phyloP scores from a whole-genome alignment of 1,140 invertebrate species.

The Heliconius melpomene region DNA sequence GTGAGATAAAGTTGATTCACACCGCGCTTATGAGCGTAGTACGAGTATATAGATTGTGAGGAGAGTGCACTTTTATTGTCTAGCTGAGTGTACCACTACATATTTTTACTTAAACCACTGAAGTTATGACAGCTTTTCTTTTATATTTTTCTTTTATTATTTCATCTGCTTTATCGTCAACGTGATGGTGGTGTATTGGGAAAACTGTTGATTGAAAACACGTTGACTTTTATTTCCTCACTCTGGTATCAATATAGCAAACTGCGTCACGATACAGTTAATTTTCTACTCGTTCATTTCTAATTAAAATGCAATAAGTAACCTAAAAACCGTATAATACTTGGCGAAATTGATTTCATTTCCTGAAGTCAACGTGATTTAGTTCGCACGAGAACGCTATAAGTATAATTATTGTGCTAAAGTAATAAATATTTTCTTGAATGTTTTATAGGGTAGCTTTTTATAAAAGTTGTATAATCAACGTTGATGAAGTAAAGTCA shows the following conservation, averaged over 20 bases:
- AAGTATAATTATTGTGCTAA: conserved; percentile 22
- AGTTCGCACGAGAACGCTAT: conserved; percentile 11
- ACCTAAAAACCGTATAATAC: conserved; percentile 13
- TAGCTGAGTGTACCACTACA: conserved; percentile 16
- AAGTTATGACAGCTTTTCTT: conserved; percentile 8
- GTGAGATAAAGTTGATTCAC: conserved; percentile 43
- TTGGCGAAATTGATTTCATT: conserved; percentile 23
- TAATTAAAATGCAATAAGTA: conserved; percentile 4
- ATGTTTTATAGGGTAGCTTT: not conserved
- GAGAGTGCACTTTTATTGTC: conserved; percentile 33
- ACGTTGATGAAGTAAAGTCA: too few relatives aligned
- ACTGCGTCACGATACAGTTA: not conserved
- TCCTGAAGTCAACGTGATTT: conserved; percentile 21
- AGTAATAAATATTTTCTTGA: conserved; percentile 24
- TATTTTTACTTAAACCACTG: conserved; percentile 18
- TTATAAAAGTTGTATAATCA: too few relatives aligned
- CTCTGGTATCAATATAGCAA: not conserved
- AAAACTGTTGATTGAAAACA: too few relatives aligned
- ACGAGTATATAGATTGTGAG: conserved; percentile 20
- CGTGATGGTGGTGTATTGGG: too few relatives aligned
- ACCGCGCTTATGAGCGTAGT: conserved; percentile 36
- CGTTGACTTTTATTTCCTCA: too few relatives aligned
- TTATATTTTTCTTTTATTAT: not conserved
- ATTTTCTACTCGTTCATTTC: not conserved
- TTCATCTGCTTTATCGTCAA: too few relatives aligned